Evolutionary conservation across 2,888 invertebrate genomes (phyloP), one percentile per base, ranked within the genome.

Genomic region (Flexamia atlantica): DNA sequence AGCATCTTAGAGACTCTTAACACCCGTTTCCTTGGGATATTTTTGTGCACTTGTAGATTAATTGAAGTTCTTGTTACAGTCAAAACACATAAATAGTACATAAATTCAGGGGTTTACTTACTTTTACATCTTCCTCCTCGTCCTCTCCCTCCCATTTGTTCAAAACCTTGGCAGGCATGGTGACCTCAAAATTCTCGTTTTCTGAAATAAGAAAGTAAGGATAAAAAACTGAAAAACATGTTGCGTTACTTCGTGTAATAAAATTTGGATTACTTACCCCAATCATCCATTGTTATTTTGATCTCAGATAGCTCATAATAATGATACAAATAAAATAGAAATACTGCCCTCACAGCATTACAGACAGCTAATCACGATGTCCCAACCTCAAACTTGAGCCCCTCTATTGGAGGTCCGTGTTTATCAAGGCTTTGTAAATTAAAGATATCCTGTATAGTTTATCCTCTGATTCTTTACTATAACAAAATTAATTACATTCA

Each of bases 91-190:
- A 36, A 7, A 36, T 36, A 4, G 36, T 7, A 36, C n/a, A 36
- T 36, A 36, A 36, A 36, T 36, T 36, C 36, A 7, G 36, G n/a
- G n/a, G 5, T 9, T 46, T 46, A 46, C 89, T 86, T 90, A 96
- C 96, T 94, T 96, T 96, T 88, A 97, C 95, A 88, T 94, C 94
- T 82, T 97, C 96, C 84, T 97, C 97, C 89, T 96, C 96, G 90
- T 97, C 97, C 89, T 97, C 97, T 88, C 96, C 97, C 90, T 95
- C 96, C 97, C 97, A 97, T 76, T 76, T 76, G 40, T 76, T 76
- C 17, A 46, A 14, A 23, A 46, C 17, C 46, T 76, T 76, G 46
- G 74, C 46, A 76, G 74, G 74, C 46, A 46, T 76, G 74, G 74
- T 42, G 74, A 76, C 74, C 74, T 76, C 74, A 46, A 76, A 76